Evolutionary conservation across 2,888 invertebrate genomes (phyloP).

Genomic region (Drosophila kokeensis): DNA sequence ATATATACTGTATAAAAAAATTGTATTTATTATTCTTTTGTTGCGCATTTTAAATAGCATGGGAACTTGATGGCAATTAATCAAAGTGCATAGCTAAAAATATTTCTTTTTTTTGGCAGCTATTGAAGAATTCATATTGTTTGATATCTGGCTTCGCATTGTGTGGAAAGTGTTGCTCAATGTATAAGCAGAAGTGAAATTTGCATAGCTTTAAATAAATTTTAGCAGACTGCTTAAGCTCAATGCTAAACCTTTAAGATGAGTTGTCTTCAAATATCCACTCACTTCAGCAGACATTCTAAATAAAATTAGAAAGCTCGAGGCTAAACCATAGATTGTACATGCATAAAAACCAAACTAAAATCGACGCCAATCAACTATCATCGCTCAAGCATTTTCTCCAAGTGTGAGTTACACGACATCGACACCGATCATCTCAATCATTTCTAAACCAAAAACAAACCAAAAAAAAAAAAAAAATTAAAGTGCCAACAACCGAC

Average conservation of each 20-base stretch:
- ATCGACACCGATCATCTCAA: constrained; percentile 59
- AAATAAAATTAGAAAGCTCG: constrained; percentile 44
- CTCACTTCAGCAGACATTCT: constrained; percentile 30
- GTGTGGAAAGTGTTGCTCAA: constrained; percentile 26
- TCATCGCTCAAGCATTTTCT: constrained; percentile 73
- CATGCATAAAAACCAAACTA: constrained; percentile 23
- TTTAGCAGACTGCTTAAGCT: not conserved
- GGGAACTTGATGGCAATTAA: constrained; percentile 75
- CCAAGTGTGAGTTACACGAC: constrained; percentile 50
- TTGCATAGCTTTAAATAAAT: not conserved
- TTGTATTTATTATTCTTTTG: constrained; percentile 72
- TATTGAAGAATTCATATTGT: constrained; percentile 31
- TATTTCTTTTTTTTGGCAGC: constrained; percentile 9
- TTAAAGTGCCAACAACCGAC: constrained; percentile 23
- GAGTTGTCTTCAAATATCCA: not conserved
- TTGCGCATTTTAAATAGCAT: constrained; percentile 61
- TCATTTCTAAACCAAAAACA: constrained; percentile 24
- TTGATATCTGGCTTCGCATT: constrained; percentile 24
- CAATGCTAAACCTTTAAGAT: constrained; percentile 4
- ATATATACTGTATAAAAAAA: constrained; percentile 6
- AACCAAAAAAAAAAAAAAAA: constrained; percentile 8
- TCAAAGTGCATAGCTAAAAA: constrained; percentile 64
- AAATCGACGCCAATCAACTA: constrained; percentile 69
- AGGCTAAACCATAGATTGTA: constrained; percentile 16
- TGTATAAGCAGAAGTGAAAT: constrained; percentile 11